phyloP scores from a whole-genome alignment of 2,113 vertebrate genomes.

The Dipodomys spectabilis region DNA sequence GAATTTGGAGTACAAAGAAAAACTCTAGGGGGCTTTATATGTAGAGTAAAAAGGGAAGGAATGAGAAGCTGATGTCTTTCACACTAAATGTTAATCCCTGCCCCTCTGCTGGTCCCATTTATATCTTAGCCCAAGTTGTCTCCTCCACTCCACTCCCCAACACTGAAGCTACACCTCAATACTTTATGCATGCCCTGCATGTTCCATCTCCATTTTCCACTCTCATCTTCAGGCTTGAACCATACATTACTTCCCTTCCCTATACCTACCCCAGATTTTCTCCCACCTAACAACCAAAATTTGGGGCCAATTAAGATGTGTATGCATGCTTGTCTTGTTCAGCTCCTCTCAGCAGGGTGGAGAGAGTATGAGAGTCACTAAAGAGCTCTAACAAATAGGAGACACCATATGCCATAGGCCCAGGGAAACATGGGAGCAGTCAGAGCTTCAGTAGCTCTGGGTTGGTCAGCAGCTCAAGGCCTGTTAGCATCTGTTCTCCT shows the following conservation, averaged over 20 bases:
- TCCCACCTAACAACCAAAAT: not conserved
- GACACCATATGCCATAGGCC: not conserved
- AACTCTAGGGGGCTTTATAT: conserved; percentile 19
- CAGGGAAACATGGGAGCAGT: not conserved
- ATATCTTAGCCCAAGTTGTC: not conserved
- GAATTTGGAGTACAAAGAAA: not conserved
- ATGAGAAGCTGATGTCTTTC: not conserved
- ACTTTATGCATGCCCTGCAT: not conserved
- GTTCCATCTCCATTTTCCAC: not conserved
- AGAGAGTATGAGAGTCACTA: not conserved
- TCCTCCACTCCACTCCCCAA: not conserved
- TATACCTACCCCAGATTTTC: not conserved
- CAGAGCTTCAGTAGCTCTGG: not conserved
- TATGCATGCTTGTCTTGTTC: not conserved
- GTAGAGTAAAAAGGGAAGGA: not conserved
- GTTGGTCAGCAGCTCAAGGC: not conserved
- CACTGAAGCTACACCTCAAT: not conserved
- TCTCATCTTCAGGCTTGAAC: not conserved
- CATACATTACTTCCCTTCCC: not conserved
- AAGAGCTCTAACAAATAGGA: not conserved
- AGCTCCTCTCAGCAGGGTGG: not conserved
- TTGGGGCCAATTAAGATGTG: not conserved
- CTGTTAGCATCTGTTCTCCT: not conserved
- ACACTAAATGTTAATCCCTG: not conserved
- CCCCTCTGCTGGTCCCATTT: not conserved